Conservation (phyloP, 2,888 invertebrate genomes). For the Iselma pallidipennis region DNA sequence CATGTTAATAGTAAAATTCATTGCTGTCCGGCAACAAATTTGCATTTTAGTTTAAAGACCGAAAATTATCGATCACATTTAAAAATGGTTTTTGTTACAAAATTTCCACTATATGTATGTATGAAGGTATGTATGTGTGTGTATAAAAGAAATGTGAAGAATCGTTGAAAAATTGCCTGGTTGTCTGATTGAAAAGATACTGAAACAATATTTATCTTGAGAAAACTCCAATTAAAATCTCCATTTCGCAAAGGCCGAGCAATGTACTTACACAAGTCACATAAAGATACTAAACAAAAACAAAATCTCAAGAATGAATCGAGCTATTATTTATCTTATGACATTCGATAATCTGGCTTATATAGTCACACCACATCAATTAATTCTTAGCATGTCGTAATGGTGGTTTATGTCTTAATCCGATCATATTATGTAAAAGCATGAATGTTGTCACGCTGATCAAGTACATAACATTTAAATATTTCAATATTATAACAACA, state of each 20-base stretch:
- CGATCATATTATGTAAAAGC: slow-evolving; percentile 25
- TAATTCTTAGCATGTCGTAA: slow-evolving; percentile 30
- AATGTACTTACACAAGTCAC: slow-evolving; percentile 1
- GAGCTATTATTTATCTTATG: slow-evolving; percentile 25
- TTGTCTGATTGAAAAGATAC: slow-evolving; percentile 12
- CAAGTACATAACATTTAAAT: slow-evolving; percentile 17
- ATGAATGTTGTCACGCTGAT: slow-evolving; percentile 26
- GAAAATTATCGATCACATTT: too few species aligned
- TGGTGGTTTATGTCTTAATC: slow-evolving; percentile 31
- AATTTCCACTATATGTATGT: too few species aligned
- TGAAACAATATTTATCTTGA: slow-evolving; percentile 15
- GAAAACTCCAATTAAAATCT: slow-evolving; percentile 25
- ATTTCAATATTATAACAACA: slow-evolving; percentile 14
- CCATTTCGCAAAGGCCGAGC: slow-evolving; percentile 20
- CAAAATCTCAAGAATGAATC: background rate
- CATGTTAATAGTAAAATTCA: too few species aligned
- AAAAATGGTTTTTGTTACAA: too few species aligned
- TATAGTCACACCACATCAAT: slow-evolving; percentile 21
- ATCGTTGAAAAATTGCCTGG: too few species aligned
- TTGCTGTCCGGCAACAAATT: too few species aligned
- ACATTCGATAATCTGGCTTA: slow-evolving; percentile 22
- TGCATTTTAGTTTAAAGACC: too few species aligned
- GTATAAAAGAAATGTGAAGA: too few species aligned
- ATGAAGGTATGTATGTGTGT: too few species aligned
- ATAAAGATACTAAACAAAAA: too few species aligned